Percentiles rank a stretch among this genome's conserved stretches.
Evolutionary conservation across 2,888 invertebrate species (phyloP).

Genomic region (Gandaritis pyraliata): DNA sequence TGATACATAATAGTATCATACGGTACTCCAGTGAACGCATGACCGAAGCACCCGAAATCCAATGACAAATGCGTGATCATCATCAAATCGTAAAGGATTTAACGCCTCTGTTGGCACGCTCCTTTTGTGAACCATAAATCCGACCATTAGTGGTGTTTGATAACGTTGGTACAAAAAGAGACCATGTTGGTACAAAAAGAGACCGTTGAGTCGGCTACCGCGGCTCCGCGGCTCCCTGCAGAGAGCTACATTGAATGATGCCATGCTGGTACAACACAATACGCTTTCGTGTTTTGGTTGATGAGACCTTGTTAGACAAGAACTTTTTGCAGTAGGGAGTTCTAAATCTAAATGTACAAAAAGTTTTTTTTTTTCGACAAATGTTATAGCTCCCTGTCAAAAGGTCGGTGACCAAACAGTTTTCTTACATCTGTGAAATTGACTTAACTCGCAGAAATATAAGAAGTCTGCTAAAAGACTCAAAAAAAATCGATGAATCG

Average conservation of each 20-base stretch:
- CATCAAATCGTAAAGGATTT: slow-evolving; percentile 84
- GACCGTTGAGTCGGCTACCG: slow-evolving; percentile 71
- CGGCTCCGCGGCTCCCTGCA: slow-evolving; percentile 73
- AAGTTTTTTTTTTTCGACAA: not conserved
- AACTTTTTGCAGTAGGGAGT: slow-evolving; percentile 18
- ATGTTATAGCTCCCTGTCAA: not conserved
- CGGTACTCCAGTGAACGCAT: slow-evolving; percentile 55
- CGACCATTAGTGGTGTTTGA: slow-evolving; percentile 84
- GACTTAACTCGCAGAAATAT: too few relatives aligned
- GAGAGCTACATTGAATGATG: slow-evolving; percentile 71
- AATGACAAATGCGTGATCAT: slow-evolving; percentile 80
- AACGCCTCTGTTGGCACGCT: slow-evolving; percentile 84
- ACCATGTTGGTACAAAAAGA: slow-evolving; percentile 72
- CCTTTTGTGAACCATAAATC: slow-evolving; percentile 82
- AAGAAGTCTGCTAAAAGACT: too few relatives aligned
- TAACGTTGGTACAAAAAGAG: slow-evolving; percentile 61
- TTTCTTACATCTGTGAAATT: not conserved
- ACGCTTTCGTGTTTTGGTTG: slow-evolving; percentile 60
- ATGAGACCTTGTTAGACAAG: slow-evolving; percentile 55
- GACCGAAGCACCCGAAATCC: slow-evolving; percentile 59
- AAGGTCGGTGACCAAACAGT: not conserved
- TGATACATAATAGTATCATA: slow-evolving; percentile 1
- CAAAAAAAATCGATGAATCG: too few relatives aligned
- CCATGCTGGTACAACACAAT: slow-evolving; percentile 72
- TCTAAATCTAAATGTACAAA: not conserved